A percentile compares a stretch with the other conserved stretches of the same genome.
Conservation (phyloP, 92 coral and sea anemone genomes). For the Actinernus sp. region DNA sequence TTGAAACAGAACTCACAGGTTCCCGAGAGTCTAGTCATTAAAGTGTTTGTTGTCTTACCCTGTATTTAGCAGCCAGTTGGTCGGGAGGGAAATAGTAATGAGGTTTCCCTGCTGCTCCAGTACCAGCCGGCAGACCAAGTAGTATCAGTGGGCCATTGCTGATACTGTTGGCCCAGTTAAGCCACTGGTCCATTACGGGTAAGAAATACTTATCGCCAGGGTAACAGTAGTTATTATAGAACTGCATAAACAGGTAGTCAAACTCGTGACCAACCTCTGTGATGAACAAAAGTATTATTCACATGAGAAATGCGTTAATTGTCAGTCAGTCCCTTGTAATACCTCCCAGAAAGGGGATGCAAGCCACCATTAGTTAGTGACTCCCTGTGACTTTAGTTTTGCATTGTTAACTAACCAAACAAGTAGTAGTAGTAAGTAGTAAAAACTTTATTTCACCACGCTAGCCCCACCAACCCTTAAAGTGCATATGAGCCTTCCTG, state of each 20-base stretch:
- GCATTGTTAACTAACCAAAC: no score
- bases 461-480: no score
- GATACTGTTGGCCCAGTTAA: slow-evolving; percentile 74
- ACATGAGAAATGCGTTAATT: no score
- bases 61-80: slow-evolving; percentile 66
- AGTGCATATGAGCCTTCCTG: no score
- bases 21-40: no score
- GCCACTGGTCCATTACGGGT: slow-evolving; percentile 85
- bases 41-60: slow-evolving; percentile 50
- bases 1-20: background rate
- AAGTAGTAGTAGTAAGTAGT: no score
- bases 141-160: slow-evolving; percentile 64
- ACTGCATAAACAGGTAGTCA: slow-evolving; percentile 87
- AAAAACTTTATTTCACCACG: no score
- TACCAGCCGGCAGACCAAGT: slow-evolving; percentile 86
- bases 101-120: slow-evolving; percentile 71
- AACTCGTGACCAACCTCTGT: slow-evolving; percentile 82
- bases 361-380: no score
- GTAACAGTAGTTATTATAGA: slow-evolving; percentile 89
- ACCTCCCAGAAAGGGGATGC: no score
- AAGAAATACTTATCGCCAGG: slow-evolving; percentile 74
- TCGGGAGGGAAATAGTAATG: slow-evolving; percentile 84
- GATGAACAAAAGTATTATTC: no score
- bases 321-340: no score
- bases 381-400: no score